A percentile compares a stretch with the other conserved stretches of the same genome.
phyloP scores from a whole-genome alignment of 2,888 invertebrate genomes.

The Toxonevra muliebris region DNA sequence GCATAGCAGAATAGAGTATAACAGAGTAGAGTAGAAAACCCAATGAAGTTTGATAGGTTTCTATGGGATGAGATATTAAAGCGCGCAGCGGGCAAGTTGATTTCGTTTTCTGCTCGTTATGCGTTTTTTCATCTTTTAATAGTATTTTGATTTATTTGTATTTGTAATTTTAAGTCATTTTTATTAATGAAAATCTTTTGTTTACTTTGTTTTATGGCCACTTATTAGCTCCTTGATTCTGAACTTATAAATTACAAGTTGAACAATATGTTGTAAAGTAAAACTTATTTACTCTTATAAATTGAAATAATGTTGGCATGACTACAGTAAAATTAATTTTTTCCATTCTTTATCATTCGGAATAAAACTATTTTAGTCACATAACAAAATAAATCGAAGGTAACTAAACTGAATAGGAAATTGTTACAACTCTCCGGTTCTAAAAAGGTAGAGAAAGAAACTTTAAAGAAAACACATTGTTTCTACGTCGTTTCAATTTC shows the following conservation, averaged over 20 bases:
- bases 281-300: slow-evolving; percentile 13
- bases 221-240: slow-evolving; percentile 26
- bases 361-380: no score
- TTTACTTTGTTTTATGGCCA: slow-evolving; percentile 39
- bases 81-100: background rate
- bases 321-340: background rate
- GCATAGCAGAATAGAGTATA: background rate
- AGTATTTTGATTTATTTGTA: slow-evolving; percentile 49
- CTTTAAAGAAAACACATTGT: no score
- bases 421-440: no score
- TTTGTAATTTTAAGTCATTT: slow-evolving; percentile 47
- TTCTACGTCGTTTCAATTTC: no score
- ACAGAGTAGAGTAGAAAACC: slow-evolving; percentile 13
- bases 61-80: slow-evolving; percentile 21
- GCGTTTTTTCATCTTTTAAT: slow-evolving; percentile 25
- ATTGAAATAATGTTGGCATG: slow-evolving; percentile 4
- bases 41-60: slow-evolving; percentile 34
- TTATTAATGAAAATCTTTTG: slow-evolving; percentile 58
- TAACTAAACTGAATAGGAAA: no score
- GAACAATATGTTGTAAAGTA: slow-evolving; percentile 14
- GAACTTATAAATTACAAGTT: background rate
- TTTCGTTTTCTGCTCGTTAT: background rate
- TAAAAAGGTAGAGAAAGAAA: no score
- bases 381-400: no score
- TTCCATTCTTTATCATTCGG: background rate